A percentile compares a stretch with the other conserved stretches of the same genome.
Conservation (phyloP, 2,113 vertebrate genomes). For the Corythornis madagascariensis region DNA sequence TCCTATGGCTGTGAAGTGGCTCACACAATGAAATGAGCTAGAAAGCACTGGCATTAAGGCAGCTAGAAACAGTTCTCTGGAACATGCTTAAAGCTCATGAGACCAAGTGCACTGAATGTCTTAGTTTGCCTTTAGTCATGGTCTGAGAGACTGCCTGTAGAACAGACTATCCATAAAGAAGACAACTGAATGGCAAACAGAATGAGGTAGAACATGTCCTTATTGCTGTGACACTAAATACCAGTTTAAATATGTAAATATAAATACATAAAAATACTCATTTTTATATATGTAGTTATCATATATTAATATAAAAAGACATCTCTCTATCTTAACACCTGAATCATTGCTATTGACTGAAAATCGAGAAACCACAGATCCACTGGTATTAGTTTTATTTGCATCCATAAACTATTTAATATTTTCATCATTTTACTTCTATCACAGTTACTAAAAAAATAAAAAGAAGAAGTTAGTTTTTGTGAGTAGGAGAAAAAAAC, state of each 20-base stretch:
- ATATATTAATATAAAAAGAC: neutral
- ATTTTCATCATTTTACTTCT: neutral
- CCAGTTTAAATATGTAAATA: neutral
- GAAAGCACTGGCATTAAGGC: neutral
- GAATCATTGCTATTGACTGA: neutral
- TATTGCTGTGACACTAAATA: neutral
- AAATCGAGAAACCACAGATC: neutral
- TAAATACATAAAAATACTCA: neutral
- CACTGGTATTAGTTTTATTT: neutral
- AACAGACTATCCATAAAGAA: neutral
- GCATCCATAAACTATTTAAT: neutral
- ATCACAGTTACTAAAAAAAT: neutral
- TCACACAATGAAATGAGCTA: neutral
- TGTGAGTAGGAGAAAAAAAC: neutral
- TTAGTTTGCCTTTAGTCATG: neutral
- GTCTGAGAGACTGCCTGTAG: neutral
- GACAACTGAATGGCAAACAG: neutral
- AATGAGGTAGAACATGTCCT: neutral
- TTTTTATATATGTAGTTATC: neutral
- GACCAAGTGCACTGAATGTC: neutral
- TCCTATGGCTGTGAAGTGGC: neutral
- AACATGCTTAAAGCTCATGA: neutral
- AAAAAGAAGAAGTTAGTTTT: neutral
- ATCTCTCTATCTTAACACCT: neutral
- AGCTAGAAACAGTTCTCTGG: neutral